A percentile compares a stretch with the other conserved stretches of the same genome.
These are phyloP conservation scores for Lepidocyrtoides sp. DNA, from an alignment of 2,888 invertebrate genomes.

Conservation along the genomic window DNA sequence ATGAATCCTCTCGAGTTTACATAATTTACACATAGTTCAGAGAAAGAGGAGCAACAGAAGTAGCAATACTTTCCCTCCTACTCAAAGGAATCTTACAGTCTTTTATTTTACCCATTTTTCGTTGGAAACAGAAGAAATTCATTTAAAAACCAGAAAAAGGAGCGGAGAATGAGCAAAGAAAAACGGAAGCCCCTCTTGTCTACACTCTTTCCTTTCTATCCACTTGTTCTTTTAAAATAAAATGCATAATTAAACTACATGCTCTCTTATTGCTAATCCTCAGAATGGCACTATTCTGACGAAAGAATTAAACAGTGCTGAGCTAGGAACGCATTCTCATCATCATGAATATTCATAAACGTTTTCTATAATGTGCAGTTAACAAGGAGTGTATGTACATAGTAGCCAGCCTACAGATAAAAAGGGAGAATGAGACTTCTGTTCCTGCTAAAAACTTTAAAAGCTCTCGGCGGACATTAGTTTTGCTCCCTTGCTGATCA, in stretches of 20 bases:
- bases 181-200: slow-evolving; percentile 9
- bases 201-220: slow-evolving; percentile 5
- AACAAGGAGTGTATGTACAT: not conserved
- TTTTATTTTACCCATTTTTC: slow-evolving; percentile 19
- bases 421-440: not conserved
- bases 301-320: not conserved
- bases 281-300: not conserved
- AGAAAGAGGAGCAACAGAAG: not conserved
- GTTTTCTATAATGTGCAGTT: slow-evolving; percentile 2
- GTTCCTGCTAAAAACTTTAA: slow-evolving; percentile 32
- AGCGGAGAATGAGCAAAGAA: not conserved
- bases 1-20: slow-evolving; percentile 65
- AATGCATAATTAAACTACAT: slow-evolving; percentile 79
- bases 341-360: slow-evolving; percentile 76
- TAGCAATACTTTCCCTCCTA: not conserved
- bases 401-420: not conserved
- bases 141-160: slow-evolving; percentile 48
- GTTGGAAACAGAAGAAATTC: slow-evolving; percentile 70
- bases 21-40: slow-evolving; percentile 42
- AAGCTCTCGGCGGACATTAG: slow-evolving; percentile 48
- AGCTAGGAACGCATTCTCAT: not conserved
- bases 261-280: slow-evolving; percentile 78
- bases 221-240: slow-evolving; percentile 56
- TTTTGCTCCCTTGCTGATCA: slow-evolving; percentile 41
- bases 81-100: not conserved